A percentile compares a stretch with the other conserved stretches of the same genome.
phyloP scores from a whole-genome alignment of 92 coral and sea anemone species.

The Scolanthus callimorphus region DNA sequence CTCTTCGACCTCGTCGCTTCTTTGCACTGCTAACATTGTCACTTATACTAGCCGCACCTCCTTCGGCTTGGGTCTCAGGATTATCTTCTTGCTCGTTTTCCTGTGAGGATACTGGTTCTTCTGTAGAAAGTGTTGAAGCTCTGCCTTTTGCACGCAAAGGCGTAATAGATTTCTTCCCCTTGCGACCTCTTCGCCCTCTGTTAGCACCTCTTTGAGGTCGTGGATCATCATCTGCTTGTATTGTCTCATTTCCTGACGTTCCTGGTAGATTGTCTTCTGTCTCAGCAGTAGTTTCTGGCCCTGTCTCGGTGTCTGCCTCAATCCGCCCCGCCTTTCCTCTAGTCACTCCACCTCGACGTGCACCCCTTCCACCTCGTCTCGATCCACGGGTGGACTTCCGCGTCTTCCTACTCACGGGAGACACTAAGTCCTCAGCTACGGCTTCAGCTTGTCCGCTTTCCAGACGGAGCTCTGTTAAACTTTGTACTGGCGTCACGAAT shows the following conservation, averaged over 20 bases:
- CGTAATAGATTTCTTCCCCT: background rate
- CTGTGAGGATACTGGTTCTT: background rate
- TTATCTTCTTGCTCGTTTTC: background rate
- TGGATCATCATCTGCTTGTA: background rate
- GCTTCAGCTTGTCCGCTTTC: background rate
- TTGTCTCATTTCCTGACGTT: background rate
- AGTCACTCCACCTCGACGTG: background rate
- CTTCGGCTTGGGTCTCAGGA: background rate
- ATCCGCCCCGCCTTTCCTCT: background rate
- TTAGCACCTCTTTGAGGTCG: background rate
- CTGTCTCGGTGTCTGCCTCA: background rate
- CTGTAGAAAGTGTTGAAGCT: background rate
- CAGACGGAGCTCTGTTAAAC: background rate
- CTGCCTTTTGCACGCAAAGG: background rate
- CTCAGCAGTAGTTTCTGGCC: background rate
- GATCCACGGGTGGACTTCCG: background rate
- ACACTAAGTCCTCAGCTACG: background rate
- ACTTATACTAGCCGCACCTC: too few relatives aligned
- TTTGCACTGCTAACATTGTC: background rate
- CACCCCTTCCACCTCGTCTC: background rate
- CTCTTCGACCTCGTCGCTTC: background rate
- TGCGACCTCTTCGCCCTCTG: background rate
- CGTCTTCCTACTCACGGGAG: background rate
- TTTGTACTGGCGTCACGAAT: background rate
- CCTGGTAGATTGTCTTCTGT: background rate